phyloP scores from a whole-genome alignment of 2,113 vertebrate species.

The Rhizomys pruinosus region DNA sequence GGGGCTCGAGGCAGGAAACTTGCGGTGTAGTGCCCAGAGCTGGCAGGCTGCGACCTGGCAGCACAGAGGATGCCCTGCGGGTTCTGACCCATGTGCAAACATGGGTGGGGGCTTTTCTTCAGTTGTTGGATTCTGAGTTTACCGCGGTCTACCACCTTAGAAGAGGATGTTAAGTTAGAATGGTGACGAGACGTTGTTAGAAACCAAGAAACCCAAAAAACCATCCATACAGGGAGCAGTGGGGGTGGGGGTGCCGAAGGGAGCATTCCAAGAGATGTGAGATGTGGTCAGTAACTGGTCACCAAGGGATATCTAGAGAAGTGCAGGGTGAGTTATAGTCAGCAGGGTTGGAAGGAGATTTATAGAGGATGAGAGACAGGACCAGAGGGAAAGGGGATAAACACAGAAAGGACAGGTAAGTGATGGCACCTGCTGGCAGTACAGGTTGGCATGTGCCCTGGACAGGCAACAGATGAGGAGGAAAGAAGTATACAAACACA shows the following conservation, averaged over 20 bases:
- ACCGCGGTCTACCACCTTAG: background rate
- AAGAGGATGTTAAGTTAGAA: too few species aligned
- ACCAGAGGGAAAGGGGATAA: background rate
- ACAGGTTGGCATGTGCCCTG: rapidly evolving
- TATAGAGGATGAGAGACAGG: background rate
- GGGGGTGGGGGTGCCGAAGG: too few species aligned
- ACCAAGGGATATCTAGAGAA: background rate
- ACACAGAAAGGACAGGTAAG: rapidly evolving
- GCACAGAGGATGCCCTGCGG: too few species aligned
- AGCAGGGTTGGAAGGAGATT: background rate
- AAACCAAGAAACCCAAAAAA: too few species aligned
- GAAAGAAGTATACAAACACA: rapidly evolving
- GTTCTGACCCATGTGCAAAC: background rate
- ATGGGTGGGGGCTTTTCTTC: rapidly evolving
- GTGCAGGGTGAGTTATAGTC: background rate
- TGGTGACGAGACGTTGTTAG: background rate
- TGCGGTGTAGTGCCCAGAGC: conserved; percentile 90
- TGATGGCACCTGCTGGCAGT: background rate
- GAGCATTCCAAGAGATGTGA: too few species aligned
- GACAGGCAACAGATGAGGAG: background rate
- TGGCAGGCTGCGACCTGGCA: background rate
- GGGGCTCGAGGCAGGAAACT: conserved; percentile 98
- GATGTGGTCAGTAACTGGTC: background rate
- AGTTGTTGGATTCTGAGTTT: background rate
- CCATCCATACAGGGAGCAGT: too few species aligned